A percentile compares a stretch with the other conserved stretches of the same genome.
These are phyloP conservation scores for Myrmecobius fasciatus DNA, from an alignment of 2,113 vertebrate genomes.

Conservation along the genomic window DNA sequence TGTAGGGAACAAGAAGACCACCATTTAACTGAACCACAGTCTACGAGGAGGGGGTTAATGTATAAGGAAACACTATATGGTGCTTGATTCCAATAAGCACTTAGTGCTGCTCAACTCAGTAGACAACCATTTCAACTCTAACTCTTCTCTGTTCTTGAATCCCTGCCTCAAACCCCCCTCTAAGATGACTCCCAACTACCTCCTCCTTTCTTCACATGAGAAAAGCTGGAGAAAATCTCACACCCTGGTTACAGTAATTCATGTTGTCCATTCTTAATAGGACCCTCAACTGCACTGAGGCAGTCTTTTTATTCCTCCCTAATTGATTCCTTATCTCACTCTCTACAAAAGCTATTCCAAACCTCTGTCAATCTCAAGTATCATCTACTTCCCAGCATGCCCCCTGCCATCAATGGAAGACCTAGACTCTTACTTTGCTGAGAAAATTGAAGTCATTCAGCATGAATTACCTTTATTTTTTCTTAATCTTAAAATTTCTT, in stretches of 20 bases:
- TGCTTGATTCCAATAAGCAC: not conserved
- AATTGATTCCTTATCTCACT: not conserved
- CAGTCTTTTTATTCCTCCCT: not conserved
- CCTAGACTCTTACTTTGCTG: not conserved
- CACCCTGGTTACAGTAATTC: not conserved
- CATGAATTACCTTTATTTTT: not conserved
- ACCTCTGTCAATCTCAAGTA: not conserved
- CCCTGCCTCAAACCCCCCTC: not conserved
- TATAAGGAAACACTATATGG: not conserved
- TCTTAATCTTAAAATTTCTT: not conserved
- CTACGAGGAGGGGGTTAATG: not conserved
- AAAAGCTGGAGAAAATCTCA: not conserved
- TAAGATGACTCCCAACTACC: not conserved
- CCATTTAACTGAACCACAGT: no score
- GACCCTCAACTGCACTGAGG: not conserved
- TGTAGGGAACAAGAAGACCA: not conserved
- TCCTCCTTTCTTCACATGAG: not conserved
- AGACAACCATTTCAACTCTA: not conserved
- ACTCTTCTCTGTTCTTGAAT: not conserved
- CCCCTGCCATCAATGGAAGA: not conserved
- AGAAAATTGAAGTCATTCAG: not conserved
- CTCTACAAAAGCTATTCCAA: not conserved
- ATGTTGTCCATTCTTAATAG: not conserved
- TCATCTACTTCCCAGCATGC: not conserved
- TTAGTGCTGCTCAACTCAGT: not conserved